Evolutionary conservation across 2,113 vertebrate species (phyloP), one percentile per base, ranked within the genome.

Genomic region (Chaetura pelagica): DNA sequence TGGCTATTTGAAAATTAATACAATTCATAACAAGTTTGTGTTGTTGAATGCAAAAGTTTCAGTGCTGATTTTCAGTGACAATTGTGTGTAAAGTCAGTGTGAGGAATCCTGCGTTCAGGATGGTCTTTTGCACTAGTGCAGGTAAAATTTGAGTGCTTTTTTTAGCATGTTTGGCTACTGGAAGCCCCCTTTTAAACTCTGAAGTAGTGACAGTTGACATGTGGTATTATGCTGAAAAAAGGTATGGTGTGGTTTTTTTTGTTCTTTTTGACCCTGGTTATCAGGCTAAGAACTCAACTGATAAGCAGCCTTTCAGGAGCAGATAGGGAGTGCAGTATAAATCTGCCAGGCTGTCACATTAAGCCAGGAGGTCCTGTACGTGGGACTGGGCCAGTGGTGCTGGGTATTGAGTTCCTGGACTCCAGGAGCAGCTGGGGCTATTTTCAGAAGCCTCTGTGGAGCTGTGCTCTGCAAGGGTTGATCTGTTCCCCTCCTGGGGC

Each of bases 261-360:
- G 18, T 19, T 27, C 38, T 27, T 42, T 55, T 27, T 12, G 2
- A 34, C 21, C 6, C 9, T 27, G n/a, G 3, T 72, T 71, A 32
- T 75, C 10, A 44, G 18, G 18, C 62, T n/a, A 15, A 69, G 74
- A 79, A 15, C 19, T 34, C 7, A 19, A 22, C 2, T 12, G 38
- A 1, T 35, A 34, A 38, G 11, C 66, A 75, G 49, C 63, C 38
- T 88, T 76, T 82, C 12, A 7, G 12, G 15, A 15, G 46, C n/a
- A 23, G 59, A 20, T 27, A 11, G 0, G 0, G 10, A 79, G 30
- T 3, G 22, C 55, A 7, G 2, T 32, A 16, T 26, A 32, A 73
- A 77, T 78, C 40, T 64, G 21, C 30, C 90, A 54, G 66, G 15
- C 64, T 26, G 15, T 40, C 3, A n/a, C 63, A 23, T 73, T 64